phyloP scores from a whole-genome alignment of 1,140 invertebrate genomes.

The Platyura marginata region DNA sequence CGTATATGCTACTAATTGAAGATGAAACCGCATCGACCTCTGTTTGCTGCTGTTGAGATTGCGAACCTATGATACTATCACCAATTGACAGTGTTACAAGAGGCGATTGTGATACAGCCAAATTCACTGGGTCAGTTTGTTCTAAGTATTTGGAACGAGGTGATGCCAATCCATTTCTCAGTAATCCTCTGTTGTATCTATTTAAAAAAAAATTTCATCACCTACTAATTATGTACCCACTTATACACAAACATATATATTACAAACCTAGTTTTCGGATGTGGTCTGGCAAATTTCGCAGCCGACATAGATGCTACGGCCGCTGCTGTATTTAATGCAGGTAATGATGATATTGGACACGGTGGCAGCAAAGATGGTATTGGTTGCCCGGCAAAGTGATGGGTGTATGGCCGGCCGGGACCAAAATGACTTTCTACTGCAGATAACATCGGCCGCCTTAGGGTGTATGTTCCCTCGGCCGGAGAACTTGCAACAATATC shows the following conservation, averaged over 20 bases:
- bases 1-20: not conserved
- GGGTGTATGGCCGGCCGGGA: not conserved
- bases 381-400: not conserved
- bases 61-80: not conserved
- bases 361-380: not conserved
- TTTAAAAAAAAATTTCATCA: no score
- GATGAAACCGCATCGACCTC: not conserved
- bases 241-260: no score
- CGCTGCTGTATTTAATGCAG: not conserved
- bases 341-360: not conserved
- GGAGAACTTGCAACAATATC: not conserved
- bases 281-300: conserved; percentile 1
- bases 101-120: not conserved
- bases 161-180: not conserved
- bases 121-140: conserved; percentile 1
- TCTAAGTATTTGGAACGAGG: not conserved
- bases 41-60: not conserved
- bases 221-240: no score
- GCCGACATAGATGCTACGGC: not conserved
- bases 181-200: not conserved
- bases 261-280: not conserved
- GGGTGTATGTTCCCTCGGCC: not conserved
- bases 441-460: conserved; percentile 1
- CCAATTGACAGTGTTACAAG: not conserved
- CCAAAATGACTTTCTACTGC: conserved; percentile 1